These are phyloP conservation scores for Apogon hyalosoma DNA, from an alignment of 2,797 vertebrate genomes.

Conservation along the genomic window DNA sequence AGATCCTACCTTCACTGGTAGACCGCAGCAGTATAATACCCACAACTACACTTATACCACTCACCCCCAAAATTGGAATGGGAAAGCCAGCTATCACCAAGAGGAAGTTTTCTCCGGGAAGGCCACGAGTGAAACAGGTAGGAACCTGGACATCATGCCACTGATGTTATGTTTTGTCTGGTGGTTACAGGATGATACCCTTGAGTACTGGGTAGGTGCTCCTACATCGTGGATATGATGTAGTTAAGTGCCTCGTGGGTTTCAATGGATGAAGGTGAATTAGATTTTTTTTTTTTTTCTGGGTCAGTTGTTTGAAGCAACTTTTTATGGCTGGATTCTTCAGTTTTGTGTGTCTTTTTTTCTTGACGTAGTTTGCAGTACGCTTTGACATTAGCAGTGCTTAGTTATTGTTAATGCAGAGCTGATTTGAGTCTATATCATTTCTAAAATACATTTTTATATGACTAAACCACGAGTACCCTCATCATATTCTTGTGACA, in stretches of 20 bases:
- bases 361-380: conserved; percentile 9
- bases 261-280: conserved; percentile 21
- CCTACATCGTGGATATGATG: neutral
- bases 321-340: conserved; percentile 13
- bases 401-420: conserved; percentile 12
- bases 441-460: conserved; percentile 1
- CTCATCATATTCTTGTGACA: conserved; percentile 33
- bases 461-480: conserved; percentile 13
- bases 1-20: conserved; percentile 62
- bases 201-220: neutral
- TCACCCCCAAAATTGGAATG: conserved; percentile 97
- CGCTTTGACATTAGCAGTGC: neutral
- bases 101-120: conserved; percentile 96
- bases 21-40: conserved; percentile 80
- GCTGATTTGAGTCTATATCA: conserved; percentile 15
- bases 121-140: conserved; percentile 95
- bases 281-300: conserved; percentile 2
- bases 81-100: conserved; percentile 97
- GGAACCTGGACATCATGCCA: conserved; percentile 34
- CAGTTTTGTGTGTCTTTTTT: neutral
- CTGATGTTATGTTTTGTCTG: conserved; percentile 4
- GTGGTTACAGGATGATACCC: conserved; percentile 10
- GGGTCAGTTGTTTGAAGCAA: conserved; percentile 27
- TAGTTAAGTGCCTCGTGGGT: conserved; percentile 20
- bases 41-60: conserved; percentile 90